Evolutionary conservation across 2,113 vertebrate species (phyloP).

Genomic region (Pseudorhombus dupliciocellatus): DNA sequence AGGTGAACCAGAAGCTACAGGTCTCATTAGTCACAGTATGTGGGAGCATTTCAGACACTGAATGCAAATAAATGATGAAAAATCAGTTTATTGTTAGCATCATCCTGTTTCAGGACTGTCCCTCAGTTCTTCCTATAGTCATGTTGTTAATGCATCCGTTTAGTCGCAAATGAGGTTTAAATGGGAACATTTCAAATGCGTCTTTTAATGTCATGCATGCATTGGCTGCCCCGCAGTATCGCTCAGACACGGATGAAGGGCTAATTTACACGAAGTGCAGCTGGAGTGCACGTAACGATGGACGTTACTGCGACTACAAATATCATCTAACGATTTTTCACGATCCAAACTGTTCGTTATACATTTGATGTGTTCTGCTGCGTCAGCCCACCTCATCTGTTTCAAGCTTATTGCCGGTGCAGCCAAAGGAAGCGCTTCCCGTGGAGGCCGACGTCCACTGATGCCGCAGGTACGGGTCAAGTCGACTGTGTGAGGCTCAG

Average conservation of each 20-base stretch:
- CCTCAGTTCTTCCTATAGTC: too few species aligned
- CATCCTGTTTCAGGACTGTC: too few species aligned
- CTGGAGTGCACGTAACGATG: slow-evolving; percentile 36
- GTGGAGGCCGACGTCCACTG: neutral
- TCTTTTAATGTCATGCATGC: slow-evolving; percentile 28
- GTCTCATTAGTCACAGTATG: too few species aligned
- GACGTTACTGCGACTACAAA: neutral
- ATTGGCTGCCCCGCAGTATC: slow-evolving; percentile 25
- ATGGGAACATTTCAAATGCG: slow-evolving; percentile 27
- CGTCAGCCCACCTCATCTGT: too few species aligned
- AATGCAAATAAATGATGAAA: too few species aligned
- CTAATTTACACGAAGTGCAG: slow-evolving; percentile 58
- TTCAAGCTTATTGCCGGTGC: neutral
- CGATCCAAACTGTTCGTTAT: neutral
- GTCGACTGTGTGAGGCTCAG: neutral
- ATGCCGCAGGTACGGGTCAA: neutral
- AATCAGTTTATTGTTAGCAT: too few species aligned
- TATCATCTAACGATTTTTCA: neutral
- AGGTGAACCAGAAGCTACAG: neutral
- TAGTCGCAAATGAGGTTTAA: slow-evolving; percentile 9
- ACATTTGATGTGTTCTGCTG: neutral
- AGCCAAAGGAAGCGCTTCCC: neutral
- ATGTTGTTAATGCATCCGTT: neutral
- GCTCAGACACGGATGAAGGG: slow-evolving; percentile 11
- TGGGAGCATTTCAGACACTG: too few species aligned